phyloP scores from a whole-genome alignment of 2,113 vertebrate genomes.

The Seriola aureovittata region DNA sequence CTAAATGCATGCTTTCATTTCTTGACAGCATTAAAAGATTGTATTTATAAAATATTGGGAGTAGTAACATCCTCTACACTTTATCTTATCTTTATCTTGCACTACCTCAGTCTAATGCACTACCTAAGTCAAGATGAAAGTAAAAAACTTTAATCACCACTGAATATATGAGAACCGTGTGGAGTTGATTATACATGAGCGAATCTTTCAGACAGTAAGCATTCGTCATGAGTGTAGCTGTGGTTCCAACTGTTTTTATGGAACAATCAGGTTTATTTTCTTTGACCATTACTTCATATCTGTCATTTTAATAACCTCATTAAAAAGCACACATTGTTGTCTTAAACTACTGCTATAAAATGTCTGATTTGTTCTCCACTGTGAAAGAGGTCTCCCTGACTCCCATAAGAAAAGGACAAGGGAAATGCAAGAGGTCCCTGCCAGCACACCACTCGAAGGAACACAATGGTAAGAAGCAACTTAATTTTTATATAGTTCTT shows the following conservation, averaged over 20 bases:
- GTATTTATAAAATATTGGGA: background rate
- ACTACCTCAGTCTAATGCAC: background rate
- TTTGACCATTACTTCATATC: background rate
- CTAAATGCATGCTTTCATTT: background rate
- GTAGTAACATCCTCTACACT: background rate
- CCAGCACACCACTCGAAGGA: conserved; percentile 20
- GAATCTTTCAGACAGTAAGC: background rate
- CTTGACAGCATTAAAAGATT: background rate
- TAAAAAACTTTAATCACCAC: background rate
- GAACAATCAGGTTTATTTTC: conserved; percentile 1
- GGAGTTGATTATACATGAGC: background rate
- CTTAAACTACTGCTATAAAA: conserved; percentile 10
- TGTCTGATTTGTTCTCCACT: conserved; percentile 15
- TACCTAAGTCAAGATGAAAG: background rate
- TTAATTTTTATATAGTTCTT: background rate
- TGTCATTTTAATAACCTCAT: background rate
- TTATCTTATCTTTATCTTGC: background rate
- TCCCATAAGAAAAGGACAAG: conserved; percentile 35
- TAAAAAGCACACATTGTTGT: conserved; percentile 4
- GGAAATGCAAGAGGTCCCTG: conserved; percentile 4
- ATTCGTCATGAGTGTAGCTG: background rate
- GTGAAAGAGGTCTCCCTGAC: conserved; percentile 47
- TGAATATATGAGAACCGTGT: background rate
- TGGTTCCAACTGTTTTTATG: conserved; percentile 13
- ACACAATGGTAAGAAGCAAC: conserved; percentile 46